Conservation (phyloP, 1,140 invertebrate genomes). For the Drosophila parabipectinata region DNA sequence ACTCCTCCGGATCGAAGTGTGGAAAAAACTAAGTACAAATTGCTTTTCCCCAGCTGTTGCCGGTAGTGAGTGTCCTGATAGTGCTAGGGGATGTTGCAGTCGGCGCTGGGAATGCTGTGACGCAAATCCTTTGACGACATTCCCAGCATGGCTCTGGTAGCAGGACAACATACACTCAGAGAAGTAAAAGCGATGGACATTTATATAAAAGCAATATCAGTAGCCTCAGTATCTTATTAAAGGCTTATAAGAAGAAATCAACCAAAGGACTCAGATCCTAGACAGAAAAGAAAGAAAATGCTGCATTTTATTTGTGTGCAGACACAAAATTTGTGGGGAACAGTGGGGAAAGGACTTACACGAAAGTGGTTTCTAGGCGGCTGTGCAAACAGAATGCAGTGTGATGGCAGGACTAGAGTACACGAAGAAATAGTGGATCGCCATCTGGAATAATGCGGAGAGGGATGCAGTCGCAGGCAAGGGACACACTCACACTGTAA, state of each 20-base stretch:
- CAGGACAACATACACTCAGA: slow-evolving; percentile 5
- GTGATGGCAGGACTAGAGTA: slow-evolving; percentile 25
- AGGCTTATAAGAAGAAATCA: too few relatives aligned
- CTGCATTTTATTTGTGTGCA: not conserved
- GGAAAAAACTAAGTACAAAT: slow-evolving; percentile 33
- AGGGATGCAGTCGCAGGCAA: not conserved
- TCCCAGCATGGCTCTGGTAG: slow-evolving; percentile 35
- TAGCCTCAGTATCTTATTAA: too few relatives aligned
- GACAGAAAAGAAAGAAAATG: not conserved
- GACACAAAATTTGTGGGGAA: not conserved
- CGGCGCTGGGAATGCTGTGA: slow-evolving; percentile 33
- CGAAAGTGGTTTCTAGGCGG: slow-evolving; percentile 38
- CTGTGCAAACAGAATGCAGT: slow-evolving; percentile 59
- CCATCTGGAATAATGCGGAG: slow-evolving; percentile 9
- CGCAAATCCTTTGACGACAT: slow-evolving; percentile 66
- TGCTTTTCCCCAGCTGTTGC: slow-evolving; percentile 26
- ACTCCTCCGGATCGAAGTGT: slow-evolving; percentile 25
- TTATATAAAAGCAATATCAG: not conserved
- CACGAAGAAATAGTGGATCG: slow-evolving; percentile 11
- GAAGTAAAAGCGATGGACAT: not conserved
- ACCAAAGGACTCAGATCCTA: not conserved
- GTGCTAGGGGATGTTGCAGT: slow-evolving; percentile 13
- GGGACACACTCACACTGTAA: slow-evolving; percentile 29
- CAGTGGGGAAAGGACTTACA: slow-evolving; percentile 10
- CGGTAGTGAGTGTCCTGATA: slow-evolving; percentile 9